Evolutionary conservation across 2,797 vertebrate genomes (phyloP).

Genomic region (Falco columbarius): DNA sequence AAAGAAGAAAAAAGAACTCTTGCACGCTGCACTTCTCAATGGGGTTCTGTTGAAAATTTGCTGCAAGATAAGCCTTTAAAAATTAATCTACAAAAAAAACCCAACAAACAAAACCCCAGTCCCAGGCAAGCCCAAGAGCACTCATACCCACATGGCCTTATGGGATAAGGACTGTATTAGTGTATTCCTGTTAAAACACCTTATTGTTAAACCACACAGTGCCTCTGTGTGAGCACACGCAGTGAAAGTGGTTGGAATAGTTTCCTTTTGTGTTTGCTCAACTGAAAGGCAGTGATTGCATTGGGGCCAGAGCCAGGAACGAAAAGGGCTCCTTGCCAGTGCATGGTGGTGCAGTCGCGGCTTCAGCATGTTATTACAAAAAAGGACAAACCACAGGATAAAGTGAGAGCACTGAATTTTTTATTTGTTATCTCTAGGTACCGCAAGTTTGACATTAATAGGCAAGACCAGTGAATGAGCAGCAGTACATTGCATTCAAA

Average conservation of each 20-base stretch:
- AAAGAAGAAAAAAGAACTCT: background rate
- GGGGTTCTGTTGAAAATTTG: background rate
- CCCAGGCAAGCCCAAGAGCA: background rate
- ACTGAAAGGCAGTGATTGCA: background rate
- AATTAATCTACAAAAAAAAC: background rate
- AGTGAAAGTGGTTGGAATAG: background rate
- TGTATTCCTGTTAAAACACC: background rate
- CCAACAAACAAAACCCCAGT: background rate
- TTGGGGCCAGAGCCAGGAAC: background rate
- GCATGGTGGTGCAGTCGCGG: rapidly evolving
- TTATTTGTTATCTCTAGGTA: conserved; percentile 81
- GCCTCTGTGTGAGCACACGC: background rate
- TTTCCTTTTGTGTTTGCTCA: background rate
- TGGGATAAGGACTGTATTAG: background rate
- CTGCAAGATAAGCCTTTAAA: background rate
- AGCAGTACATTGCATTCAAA: conserved; percentile 71
- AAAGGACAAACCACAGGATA: conserved; percentile 51
- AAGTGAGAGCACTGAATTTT: conserved; percentile 74
- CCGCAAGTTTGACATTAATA: conserved; percentile 74
- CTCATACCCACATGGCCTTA: rapidly evolving
- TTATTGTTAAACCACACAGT: background rate
- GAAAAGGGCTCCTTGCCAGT: background rate
- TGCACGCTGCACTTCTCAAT: background rate
- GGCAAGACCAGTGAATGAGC: conserved; percentile 78
- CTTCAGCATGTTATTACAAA: background rate